Conservation (phyloP, 2,888 invertebrate species). For the Cantharis flavilabris region DNA sequence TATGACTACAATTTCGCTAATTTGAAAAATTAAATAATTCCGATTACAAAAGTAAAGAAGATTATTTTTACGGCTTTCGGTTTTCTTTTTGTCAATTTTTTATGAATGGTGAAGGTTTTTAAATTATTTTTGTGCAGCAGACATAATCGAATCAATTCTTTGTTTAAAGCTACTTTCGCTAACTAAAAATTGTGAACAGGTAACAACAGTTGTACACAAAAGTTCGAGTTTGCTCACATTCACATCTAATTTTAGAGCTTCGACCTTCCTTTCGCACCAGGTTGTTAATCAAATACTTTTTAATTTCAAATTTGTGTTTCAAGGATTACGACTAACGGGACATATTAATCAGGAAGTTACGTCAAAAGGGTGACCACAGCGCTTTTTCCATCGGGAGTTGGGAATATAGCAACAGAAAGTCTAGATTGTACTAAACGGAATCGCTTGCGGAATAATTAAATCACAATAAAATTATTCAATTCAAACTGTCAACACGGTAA, state of each 20-base stretch:
- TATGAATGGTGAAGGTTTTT: neutral
- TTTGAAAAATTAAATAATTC: neutral
- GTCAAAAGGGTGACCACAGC: neutral
- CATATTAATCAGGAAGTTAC: neutral
- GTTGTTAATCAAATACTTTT: neutral
- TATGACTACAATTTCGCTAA: neutral
- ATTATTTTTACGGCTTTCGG: neutral
- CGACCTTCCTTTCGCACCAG: neutral
- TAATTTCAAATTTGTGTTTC: neutral
- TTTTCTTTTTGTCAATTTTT: neutral
- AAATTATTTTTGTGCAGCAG: neutral
- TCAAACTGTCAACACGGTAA: neutral
- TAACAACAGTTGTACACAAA: neutral
- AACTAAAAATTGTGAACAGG: neutral
- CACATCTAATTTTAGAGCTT: neutral
- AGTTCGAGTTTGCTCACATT: neutral
- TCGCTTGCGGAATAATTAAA: neutral
- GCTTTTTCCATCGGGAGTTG: neutral
- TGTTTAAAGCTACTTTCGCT: slow-evolving; percentile 2
- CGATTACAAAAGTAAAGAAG: neutral
- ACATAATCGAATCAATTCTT: neutral
- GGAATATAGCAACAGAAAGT: neutral
- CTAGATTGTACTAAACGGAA: neutral
- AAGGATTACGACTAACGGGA: neutral
- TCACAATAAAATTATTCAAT: neutral